Conservation (phyloP, 2,888 invertebrate genomes). For the Peribatodes rhomboidaria region DNA sequence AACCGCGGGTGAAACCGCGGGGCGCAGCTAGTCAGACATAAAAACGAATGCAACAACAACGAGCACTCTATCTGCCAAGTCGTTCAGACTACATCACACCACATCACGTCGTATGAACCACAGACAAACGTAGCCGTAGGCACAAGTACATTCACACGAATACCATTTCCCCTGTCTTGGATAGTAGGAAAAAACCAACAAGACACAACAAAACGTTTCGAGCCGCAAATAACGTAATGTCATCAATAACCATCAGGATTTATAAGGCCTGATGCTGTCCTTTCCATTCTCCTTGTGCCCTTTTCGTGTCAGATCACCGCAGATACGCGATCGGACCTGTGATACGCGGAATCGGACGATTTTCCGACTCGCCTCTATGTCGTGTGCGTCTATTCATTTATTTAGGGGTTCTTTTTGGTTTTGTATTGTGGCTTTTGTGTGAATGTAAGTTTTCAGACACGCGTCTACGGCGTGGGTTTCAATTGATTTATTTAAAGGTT, state of each 20-base stretch:
- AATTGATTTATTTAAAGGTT: conserved; percentile 23
- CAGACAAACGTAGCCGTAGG: too few relatives aligned
- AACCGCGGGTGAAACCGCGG: too few relatives aligned
- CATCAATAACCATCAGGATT: conserved; percentile 42
- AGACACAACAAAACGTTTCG: conserved; percentile 17
- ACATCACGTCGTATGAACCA: too few relatives aligned
- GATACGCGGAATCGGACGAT: conserved; percentile 47
- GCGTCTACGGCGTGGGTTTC: conserved; percentile 21
- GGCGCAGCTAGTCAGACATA: too few relatives aligned
- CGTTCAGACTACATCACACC: too few relatives aligned
- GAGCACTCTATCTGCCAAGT: too few relatives aligned
- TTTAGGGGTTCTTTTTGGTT: conserved; percentile 24
- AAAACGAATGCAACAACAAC: too few relatives aligned
- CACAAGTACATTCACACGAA: too few relatives aligned
- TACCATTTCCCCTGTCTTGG: background rate
- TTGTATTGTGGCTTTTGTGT: too few relatives aligned
- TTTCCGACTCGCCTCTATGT: conserved; percentile 37
- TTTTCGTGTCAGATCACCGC: conserved; percentile 49
- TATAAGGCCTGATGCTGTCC: conserved; percentile 34
- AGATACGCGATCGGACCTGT: conserved; percentile 47
- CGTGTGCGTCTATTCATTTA: conserved; percentile 24
- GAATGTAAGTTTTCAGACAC: conserved; percentile 44
- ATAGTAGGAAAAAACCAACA: background rate
- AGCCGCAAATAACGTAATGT: conserved; percentile 31
- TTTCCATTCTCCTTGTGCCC: conserved; percentile 43